Base-by-base conservation (phyloP, 2,113 vertebrate genomes). In the Sylvia atricapilla region DNA sequence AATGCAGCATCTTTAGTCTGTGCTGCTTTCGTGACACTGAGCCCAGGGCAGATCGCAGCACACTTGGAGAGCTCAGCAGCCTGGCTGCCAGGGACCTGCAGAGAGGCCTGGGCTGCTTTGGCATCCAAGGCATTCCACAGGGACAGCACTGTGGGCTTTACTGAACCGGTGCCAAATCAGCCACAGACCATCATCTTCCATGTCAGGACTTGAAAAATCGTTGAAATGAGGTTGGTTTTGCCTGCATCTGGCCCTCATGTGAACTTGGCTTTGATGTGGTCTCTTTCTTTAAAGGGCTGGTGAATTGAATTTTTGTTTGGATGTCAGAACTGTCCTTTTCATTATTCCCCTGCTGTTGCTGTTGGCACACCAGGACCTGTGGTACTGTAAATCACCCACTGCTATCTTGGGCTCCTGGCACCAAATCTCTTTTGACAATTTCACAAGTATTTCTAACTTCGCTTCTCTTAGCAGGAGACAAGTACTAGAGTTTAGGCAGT, bases 201-300 rank as follows among this genome's bases (percentile, higher is more conserved):
- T 62, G 84, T 87, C 56, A 28, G n/a, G 46, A 66, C 72, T 73
- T 78, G 77, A 58, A 74, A 53, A 70, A 20, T 70, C 84, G 90
- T 14, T 74, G 76, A 44, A 90, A 77, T 19, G 60, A 88, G 75
- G 49, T 35, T 89, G 50, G 83, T 6, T 87, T 41, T 39, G 67
- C 41, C 59, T 73, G 72, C 83, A 73, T 84, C 79, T 95, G 83
- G 79, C 43, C 80, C 73, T 96, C 76, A 92, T 2, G 8, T 70
- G 77, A 75, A 76, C 63, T 67, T 52, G 75, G 67, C 89, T 92
- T 92, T 92, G 79, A 69, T 87, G 92, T 50, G 81, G 86, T 73
- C 16, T 7, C 58, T 30, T 31, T 30, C 68, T 53, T 56, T 55
- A 77, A 80, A 67, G 73, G n/a, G 47, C 20, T 39, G 6, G 55